Base-by-base conservation (phyloP, 2,797 vertebrate genomes). In the Pantherophis vulpinus region DNA sequence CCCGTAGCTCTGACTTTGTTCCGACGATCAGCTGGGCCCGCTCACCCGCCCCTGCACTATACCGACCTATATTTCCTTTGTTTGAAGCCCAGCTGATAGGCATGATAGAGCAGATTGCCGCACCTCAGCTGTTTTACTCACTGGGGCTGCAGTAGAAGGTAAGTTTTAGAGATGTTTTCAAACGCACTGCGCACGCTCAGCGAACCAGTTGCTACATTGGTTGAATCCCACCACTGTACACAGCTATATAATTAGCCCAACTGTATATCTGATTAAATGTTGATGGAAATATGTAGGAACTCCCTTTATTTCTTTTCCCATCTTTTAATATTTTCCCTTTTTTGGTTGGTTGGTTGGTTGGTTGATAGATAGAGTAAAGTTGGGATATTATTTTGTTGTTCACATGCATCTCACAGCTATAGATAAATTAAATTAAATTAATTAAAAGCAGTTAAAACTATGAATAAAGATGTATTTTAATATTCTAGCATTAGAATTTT, bases 121-220 rank as follows among this genome's bases (percentile, higher is more conserved):
- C 51, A 0, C 51, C 51, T 54, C 1, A 54, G 9, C 51, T 54
- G 8, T 54, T 54, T 54, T 54, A 54, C 51, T 54, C 51, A 54
- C 51, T 10, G 1, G 51, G 51, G 51, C 9, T 54, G 51, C 51
- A 54, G 51, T 10, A 54, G 51, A 51, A 51, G 51, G 8, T 51
- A 51, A 51, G 51, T 51, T 51, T 51, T 51, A 51, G 51, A 54
- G 51, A 1, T 54, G 51, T 54, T 54, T 54, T 54, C 51, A 10
- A 54, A 54, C 0, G 8, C 51, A 54, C 51, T 54, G 9, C 1
- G 9, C 51, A 10, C 1, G 0, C 9, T 54, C 9, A 54, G 51
- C 1, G 1, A 54, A 54, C 51, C 51, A 10, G 51, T 54, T 54
- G 51, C 9, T 54, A 54, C 51, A 54, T 54, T 51, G 51, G 51